Base-by-base conservation (phyloP, 2,888 invertebrate species). In the Cataglyphis albicans region DNA sequence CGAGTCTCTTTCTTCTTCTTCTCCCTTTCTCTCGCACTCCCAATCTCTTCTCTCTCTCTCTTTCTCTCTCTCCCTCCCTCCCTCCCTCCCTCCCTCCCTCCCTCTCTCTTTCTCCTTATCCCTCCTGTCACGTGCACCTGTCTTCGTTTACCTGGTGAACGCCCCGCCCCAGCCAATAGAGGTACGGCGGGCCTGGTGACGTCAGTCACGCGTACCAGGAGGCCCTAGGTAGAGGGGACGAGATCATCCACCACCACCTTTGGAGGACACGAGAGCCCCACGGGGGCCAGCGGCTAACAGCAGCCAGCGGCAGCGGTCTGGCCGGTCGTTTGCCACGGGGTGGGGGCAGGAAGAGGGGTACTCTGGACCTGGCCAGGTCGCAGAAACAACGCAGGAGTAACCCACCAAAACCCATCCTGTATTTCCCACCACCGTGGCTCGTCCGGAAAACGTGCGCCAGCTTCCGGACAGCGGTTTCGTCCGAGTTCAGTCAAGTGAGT, bases 131-230 rank as follows among this genome's bases (percentile, higher is more conserved):
- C n/a, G 74, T 82, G 88, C 93, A 93, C 93, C 93, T 94, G 91
- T 93, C 93, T 88, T 92, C 93, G 88, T 92, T 94, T 88, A 90
- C 88, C 90, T 86, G 90, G 88, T 57, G 81, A 83, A 86, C 80
- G 93, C 93, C 90, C 93, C 94, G 93, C 94, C 94, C 92, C 93
- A 91, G 92, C 93, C 94, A 94, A 94, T 93, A 89, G 91, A 83
- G 87, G 63, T 84, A 67, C 87, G 59, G 68, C 75, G 86, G 85
- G 82, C 85, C 90, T 82, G 78, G 81, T 93, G 93, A 93, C 93
- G 93, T 93, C 93, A 90, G 52, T 63, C 59, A 52, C 84, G 86
- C 85, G 89, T 78, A 88, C 83, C 82, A 81, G 83, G 83, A 67
- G 86, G 64, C 76, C 86, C 59, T 52, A 38, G 59, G 86, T 87